Evolutionary conservation across 2,113 vertebrate species (phyloP).

Genomic region (Bagarius yarrelli): DNA sequence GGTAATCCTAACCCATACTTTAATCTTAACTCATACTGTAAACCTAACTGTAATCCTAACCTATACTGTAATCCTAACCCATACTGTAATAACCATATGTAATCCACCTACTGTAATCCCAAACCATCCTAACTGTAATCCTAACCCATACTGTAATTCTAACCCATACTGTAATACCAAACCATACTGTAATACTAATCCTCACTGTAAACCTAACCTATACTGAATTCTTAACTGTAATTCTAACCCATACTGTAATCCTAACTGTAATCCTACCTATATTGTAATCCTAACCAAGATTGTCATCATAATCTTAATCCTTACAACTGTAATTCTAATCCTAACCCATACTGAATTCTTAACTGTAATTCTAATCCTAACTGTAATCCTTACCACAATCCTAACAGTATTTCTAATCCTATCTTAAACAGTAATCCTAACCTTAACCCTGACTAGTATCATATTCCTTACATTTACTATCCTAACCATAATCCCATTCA

Average conservation of each 20-base stretch:
- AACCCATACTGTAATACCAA: background rate
- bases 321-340: background rate
- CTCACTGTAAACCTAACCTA: background rate
- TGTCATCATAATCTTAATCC: background rate
- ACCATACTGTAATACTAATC: background rate
- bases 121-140: background rate
- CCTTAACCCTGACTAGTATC: too few species aligned
- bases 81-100: too few species aligned
- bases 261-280: background rate
- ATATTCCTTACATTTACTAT: too few species aligned
- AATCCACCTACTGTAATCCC: background rate
- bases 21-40: too few species aligned
- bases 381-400: too few species aligned
- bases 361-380: background rate
- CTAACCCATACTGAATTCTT: background rate
- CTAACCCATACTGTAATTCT: too few species aligned
- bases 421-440: too few species aligned
- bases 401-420: too few species aligned
- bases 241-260: background rate
- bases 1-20: too few species aligned
- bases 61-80: background rate
- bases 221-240: background rate
- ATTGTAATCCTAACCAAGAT: background rate
- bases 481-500: background rate
- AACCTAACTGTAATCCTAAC: too few species aligned